Conservation (phyloP, 2,797 vertebrate genomes). For the Telmatherina bonti region DNA sequence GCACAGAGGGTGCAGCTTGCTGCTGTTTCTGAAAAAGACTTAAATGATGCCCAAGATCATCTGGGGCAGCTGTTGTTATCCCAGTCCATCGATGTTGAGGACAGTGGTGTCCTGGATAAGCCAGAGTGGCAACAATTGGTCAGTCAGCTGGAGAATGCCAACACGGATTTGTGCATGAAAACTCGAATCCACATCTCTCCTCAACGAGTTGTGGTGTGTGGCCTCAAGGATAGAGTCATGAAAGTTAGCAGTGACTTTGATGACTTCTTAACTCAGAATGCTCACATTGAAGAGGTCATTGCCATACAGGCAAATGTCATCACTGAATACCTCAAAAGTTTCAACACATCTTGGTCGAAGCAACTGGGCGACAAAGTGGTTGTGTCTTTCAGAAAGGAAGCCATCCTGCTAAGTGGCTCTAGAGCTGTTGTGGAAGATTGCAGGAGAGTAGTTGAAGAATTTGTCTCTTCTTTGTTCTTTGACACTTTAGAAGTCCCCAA, state of each 20-base stretch:
- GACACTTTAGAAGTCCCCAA: conserved; percentile 69
- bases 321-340: conserved; percentile 78
- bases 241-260: conserved; percentile 63
- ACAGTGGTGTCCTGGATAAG: conserved; percentile 68
- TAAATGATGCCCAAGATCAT: conserved; percentile 80
- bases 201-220: conserved; percentile 80
- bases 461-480: conserved; percentile 66
- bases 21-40: conserved; percentile 64
- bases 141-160: conserved; percentile 41
- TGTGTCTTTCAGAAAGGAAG: conserved; percentile 70
- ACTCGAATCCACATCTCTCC: conserved; percentile 58
- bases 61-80: conserved; percentile 71
- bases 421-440: conserved; percentile 71
- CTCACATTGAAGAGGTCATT: conserved; percentile 69
- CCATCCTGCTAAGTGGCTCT: conserved; percentile 82
- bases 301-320: conserved; percentile 51
- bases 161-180: conserved; percentile 56
- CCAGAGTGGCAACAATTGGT: conserved; percentile 80
- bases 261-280: conserved; percentile 81
- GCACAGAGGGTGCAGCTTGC: conserved; percentile 67
- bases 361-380: conserved; percentile 55
- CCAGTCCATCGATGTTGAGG: conserved; percentile 71
- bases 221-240: conserved; percentile 71
- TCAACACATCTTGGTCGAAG: conserved; percentile 55
- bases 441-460: conserved; percentile 45